These are phyloP conservation scores for Drosophila setosimentum DNA, from an alignment of 2,888 invertebrate species.

Conservation along the genomic window DNA sequence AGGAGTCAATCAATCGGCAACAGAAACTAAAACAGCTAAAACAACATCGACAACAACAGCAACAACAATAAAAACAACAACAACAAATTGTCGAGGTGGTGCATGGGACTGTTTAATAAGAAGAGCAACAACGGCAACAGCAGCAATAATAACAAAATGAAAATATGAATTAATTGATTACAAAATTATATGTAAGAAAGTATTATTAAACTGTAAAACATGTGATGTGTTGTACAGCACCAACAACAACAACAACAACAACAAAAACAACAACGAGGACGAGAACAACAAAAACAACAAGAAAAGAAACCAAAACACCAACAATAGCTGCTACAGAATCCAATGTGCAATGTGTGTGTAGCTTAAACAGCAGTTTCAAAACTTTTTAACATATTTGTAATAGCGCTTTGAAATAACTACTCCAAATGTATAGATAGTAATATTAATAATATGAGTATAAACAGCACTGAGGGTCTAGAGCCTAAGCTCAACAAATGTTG, in stretches of 20 bases:
- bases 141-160: constrained; percentile 40
- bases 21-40: constrained; percentile 23
- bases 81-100: constrained; percentile 37
- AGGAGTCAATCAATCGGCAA: constrained; percentile 40
- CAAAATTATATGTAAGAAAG: constrained; percentile 79
- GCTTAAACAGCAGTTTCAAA: constrained; percentile 42
- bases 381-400: constrained; percentile 41
- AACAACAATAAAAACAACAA: constrained; percentile 28
- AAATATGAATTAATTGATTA: constrained; percentile 61
- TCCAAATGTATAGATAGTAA: constrained; percentile 50
- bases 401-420: constrained; percentile 31
- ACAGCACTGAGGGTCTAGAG: constrained; percentile 53
- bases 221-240: constrained; percentile 69
- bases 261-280: constrained; percentile 33
- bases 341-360: constrained; percentile 51
- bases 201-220: constrained; percentile 83
- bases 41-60: constrained; percentile 20
- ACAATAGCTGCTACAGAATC: not conserved
- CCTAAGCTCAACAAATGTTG: constrained; percentile 33
- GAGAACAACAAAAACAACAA: constrained; percentile 17
- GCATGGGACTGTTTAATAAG: constrained; percentile 31
- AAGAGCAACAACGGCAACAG: constrained; percentile 38
- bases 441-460: constrained; percentile 28
- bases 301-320: constrained; percentile 13
- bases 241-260: constrained; percentile 10